Base-by-base conservation (phyloP, 2,797 vertebrate genomes). In the Acanthurus lineatus region DNA sequence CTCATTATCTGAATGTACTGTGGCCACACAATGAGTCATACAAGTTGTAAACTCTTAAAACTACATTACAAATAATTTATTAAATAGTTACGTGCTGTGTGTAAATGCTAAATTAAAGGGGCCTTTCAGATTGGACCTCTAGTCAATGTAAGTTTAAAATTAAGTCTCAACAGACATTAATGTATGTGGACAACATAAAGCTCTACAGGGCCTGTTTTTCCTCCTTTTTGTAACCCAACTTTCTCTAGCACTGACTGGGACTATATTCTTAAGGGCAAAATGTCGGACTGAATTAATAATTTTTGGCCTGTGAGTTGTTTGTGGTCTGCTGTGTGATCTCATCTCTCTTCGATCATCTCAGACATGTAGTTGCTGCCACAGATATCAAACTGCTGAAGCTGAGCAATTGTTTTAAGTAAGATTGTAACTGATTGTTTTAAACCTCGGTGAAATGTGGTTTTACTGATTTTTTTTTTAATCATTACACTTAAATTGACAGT, bases 161-260 rank as follows among this genome's bases (percentile, higher is more conserved):
- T 9, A 22, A 14, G 12, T 45, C 44, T 45, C 32, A 25, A 40
- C 38, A 40, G 22, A 56, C 8, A 17, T 48, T 53, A 25, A 22
- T 69, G 48, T 35, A 19, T 66, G 14, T 17, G 5, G 49, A 51
- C 20, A 68, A 85, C 0, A 14, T 78, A 77, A 56, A 35, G 25
- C 9, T 53, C 72, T 49, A 2, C 6, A 1, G 8, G 58, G 45
- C 10, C 25, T 58, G 11, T 22, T 51, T 69, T 49, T 14, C 3
- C 14, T 59, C n/a, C 25, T 0, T 3, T 19, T n/a, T 14, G 14
- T n/a, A 32, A 45, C 28, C 20, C 14, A n/a, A 20, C 25, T 38
- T 6, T 5, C 25, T 57, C 17, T 5, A n/a, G 51, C 3, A 4
- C 2, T 15, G 16, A 32, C 5, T 16, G 14, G 19, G 4, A 20